These are phyloP conservation scores for Spisula solida DNA, from an alignment of 2,888 invertebrate species.

Conservation along the genomic window DNA sequence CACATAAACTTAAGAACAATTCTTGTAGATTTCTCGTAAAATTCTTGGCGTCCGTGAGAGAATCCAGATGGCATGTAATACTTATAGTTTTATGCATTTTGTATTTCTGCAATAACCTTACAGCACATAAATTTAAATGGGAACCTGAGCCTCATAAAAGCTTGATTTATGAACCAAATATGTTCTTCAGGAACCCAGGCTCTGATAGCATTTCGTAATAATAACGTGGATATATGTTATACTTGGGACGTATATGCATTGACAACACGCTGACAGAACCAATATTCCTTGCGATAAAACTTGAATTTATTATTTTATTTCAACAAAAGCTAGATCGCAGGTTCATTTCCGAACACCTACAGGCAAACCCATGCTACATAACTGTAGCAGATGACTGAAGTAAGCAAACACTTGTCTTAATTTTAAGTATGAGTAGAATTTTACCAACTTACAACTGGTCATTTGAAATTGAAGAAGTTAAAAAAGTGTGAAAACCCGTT, in stretches of 20 bases:
- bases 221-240: background rate
- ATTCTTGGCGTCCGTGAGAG: constrained; percentile 15
- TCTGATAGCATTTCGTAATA: background rate
- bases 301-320: too few species aligned
- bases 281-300: background rate
- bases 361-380: too few species aligned
- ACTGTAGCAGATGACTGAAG: too few species aligned
- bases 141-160: background rate
- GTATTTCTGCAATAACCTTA: background rate
- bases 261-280: constrained; percentile 5
- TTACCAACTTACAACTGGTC: too few species aligned
- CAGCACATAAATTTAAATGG: constrained; percentile 11
- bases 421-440: too few species aligned
- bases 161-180: background rate
- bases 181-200: background rate
- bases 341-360: background rate
- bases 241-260: background rate
- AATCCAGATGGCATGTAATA: background rate
- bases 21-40: constrained; percentile 16
- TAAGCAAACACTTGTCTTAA: too few species aligned
- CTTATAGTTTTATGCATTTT: constrained; percentile 19
- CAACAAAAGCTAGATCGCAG: too few species aligned
- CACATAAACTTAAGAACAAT: background rate
- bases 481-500: too few species aligned
- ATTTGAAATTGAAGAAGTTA: too few species aligned